These are phyloP conservation scores for Elysia crispata DNA, from an alignment of 2,888 invertebrate genomes.

Conservation along the genomic window DNA sequence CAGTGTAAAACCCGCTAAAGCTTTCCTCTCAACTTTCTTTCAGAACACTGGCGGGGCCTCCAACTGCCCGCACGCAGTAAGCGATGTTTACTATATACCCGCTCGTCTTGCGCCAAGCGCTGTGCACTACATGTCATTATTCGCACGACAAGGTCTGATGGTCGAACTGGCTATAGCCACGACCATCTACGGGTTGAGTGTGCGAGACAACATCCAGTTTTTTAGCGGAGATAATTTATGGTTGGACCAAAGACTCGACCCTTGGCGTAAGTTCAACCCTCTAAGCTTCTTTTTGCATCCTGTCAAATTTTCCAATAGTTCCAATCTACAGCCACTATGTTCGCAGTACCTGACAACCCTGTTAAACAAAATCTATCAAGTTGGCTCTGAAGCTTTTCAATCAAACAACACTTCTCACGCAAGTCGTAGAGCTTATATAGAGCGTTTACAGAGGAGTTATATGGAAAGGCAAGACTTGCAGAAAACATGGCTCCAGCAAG, in stretches of 20 bases:
- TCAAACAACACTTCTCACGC: neutral
- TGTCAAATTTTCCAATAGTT: conserved; percentile 3
- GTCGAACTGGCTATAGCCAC: conserved; percentile 6
- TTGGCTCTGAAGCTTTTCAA: neutral
- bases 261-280: neutral
- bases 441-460: neutral
- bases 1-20: neutral
- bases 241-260: neutral
- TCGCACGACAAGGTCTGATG: neutral
- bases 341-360: neutral
- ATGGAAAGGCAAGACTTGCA: neutral
- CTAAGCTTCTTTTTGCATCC: conserved; percentile 7
- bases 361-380: neutral
- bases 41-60: neutral
- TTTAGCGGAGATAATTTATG: conserved; percentile 2
- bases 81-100: conserved; percentile 32
- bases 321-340: conserved; percentile 11
- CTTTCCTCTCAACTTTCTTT: neutral
- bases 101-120: neutral
- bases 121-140: neutral
- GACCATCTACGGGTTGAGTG: neutral
- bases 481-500: neutral
- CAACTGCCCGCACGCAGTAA: neutral
- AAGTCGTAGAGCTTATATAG: neutral
- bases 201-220: neutral